Percentiles rank a stretch among this genome's conserved stretches.
These are phyloP conservation scores for Drosophila suboccidentalis DNA, from an alignment of 2,888 invertebrate species.

Conservation along the genomic window DNA sequence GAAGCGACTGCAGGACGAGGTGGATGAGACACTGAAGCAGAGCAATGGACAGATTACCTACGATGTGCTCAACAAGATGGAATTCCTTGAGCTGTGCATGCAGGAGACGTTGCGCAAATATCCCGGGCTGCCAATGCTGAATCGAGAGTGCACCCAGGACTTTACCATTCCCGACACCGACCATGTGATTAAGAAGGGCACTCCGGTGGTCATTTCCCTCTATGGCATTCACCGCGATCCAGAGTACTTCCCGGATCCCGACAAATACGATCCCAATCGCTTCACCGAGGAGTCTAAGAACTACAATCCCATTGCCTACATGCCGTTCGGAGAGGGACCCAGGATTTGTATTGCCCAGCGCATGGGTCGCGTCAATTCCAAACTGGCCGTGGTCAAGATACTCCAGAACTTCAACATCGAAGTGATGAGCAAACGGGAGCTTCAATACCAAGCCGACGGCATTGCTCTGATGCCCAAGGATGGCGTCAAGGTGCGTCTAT, in stretches of 20 bases:
- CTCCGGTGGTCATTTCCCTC: conserved; percentile 82
- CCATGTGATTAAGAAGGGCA: conserved; percentile 82
- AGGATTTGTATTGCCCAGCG: conserved; percentile 84
- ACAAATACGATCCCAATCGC: conserved; percentile 85
- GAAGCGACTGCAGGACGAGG: conserved; percentile 80
- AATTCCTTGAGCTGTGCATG: conserved; percentile 85
- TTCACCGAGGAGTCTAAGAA: conserved; percentile 78
- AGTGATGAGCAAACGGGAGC: conserved; percentile 60
- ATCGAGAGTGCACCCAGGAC: conserved; percentile 84
- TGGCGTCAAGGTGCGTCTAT: conserved; percentile 76
- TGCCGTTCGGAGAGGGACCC: conserved; percentile 86
- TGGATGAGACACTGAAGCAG: conserved; percentile 80
- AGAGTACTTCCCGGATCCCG: conserved; percentile 84
- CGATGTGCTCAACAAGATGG: conserved; percentile 84
- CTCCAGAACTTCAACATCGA: conserved; percentile 76
- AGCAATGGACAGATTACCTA: conserved; percentile 78
- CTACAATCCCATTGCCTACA: conserved; percentile 78
- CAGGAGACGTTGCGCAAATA: conserved; percentile 84
- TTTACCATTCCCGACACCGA: conserved; percentile 81
- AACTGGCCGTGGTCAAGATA: conserved; percentile 76
- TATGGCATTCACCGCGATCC: conserved; percentile 84
- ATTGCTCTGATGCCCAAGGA: conserved; percentile 71
- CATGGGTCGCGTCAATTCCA: conserved; percentile 79
- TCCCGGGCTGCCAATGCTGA: conserved; percentile 84
- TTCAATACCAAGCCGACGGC: conserved; percentile 70